phyloP scores from a whole-genome alignment of 2,888 invertebrate species.

The Drosophila nr. medialis region DNA sequence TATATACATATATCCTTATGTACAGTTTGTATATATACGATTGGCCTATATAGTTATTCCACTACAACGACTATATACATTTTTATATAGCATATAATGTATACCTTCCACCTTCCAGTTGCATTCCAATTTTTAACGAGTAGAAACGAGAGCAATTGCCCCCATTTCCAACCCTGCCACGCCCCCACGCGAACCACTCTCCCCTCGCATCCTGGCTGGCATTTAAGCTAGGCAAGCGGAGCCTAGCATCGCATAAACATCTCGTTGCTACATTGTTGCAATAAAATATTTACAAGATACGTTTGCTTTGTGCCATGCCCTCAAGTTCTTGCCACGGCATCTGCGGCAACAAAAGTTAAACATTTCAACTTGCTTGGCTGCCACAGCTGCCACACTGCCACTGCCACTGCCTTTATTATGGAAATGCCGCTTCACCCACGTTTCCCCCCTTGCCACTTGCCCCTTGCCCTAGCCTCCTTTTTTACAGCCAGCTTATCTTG shows the following conservation, averaged over 20 bases:
- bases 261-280: conserved; percentile 73
- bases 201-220: not conserved
- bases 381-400: not conserved
- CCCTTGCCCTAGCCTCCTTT: not conserved
- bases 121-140: conserved; percentile 59
- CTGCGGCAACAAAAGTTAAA: conserved; percentile 27
- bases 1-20: conserved; percentile 1
- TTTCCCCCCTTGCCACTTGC: not conserved
- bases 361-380: conserved; percentile 18
- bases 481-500: conserved; percentile 40
- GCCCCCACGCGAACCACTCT: not conserved
- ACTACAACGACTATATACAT: conserved; percentile 13
- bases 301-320: conserved; percentile 63
- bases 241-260: conserved; percentile 51
- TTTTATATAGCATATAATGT: conserved; percentile 2
- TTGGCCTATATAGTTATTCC: conserved; percentile 61
- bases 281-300: conserved; percentile 76
- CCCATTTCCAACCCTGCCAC: not conserved
- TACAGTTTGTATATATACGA: conserved; percentile 55
- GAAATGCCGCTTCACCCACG: conserved; percentile 47
- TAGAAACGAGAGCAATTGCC: conserved; percentile 36
- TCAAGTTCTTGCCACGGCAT: conserved; percentile 32
- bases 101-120: conserved; percentile 64
- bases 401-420: conserved; percentile 36
- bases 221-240: conserved; percentile 47